phyloP scores from a whole-genome alignment of 2,113 vertebrate species.

The Cavia aperea region DNA sequence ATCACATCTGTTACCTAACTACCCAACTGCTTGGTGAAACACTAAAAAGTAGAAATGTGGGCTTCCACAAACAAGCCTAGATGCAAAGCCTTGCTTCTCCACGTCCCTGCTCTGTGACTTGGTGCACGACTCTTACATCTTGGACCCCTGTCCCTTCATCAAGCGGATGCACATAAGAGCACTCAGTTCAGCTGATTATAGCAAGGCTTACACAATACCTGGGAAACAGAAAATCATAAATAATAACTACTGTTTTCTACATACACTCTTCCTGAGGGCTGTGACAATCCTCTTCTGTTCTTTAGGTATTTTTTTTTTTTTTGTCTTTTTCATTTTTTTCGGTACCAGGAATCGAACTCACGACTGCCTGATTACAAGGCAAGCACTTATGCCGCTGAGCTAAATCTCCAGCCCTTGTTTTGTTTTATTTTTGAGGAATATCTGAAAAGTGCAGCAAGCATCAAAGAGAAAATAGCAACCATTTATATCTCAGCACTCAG shows the following conservation, averaged over 20 bases:
- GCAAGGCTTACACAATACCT: neutral
- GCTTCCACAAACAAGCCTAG: neutral
- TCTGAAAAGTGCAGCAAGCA: neutral
- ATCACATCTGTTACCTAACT: neutral
- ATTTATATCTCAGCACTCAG: neutral
- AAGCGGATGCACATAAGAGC: neutral
- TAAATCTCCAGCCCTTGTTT: too few relatives aligned
- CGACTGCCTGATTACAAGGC: too few relatives aligned
- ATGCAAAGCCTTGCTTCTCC: neutral
- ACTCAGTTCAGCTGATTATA: neutral
- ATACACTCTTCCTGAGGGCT: neutral
- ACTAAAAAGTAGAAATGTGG: neutral
- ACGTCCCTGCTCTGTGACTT: neutral
- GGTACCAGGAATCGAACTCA: too few relatives aligned
- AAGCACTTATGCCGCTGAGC: too few relatives aligned
- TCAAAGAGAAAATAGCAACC: neutral
- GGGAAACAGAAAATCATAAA: neutral
- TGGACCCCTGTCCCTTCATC: neutral
- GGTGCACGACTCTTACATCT: neutral
- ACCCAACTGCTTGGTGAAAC: neutral
- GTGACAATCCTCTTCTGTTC: neutral
- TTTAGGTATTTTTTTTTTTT: neutral
- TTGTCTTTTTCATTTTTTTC: too few relatives aligned
- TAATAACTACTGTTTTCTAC: neutral
- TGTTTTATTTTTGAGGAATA: neutral